Evolutionary conservation across 2,888 invertebrate species (phyloP), one percentile per base, ranked within the genome.

Genomic region (Clitarchus hookeri): DNA sequence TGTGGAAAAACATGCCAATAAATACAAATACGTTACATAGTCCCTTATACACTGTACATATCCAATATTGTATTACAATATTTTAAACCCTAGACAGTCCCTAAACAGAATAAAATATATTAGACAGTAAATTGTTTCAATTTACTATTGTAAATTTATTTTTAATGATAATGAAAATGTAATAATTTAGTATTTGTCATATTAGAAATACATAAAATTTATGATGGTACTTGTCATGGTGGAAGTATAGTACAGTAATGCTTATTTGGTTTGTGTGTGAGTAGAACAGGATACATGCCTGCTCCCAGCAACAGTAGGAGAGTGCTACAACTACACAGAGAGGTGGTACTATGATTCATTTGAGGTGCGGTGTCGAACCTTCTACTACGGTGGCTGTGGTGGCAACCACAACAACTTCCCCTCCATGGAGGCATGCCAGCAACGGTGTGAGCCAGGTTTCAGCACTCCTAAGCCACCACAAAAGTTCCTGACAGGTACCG

Each of bases 331-430:
- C 89, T 97, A 96, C 90, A 94, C 94, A 11, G 92, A 94, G 87
- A 94, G 94, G 87, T 98, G 97, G 96, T 98, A 96, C 92, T 98
- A 94, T 91, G 97, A 98, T 90, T 95, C 96, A 0, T 93, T 93
- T 89, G 94, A 95, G 84, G 93, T 94, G 87, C 92, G 93, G 65
- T 99, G 98, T 91, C 92, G 94, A 85, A 95, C 95, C 90, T 98
- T 98, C 92, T 95, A 96, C 89, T 98, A 96, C 91, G 97, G 98
- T 77, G 98, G 98, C 84, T 98, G 98, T 90, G 96, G 95, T 26
- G 98, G 98, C 48, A 99, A 99, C 90, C 94, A 93, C 2, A 98
- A 98, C 91, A 97, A 97, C 92, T 98, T 98, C 92, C 90, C 90
- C 13, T 93, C 94, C 0, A 93, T 95, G 90, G 91, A 93, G 83